These are phyloP conservation scores for Adelognathus sp. DNA, from an alignment of 2,888 invertebrate genomes.

Conservation along the genomic window DNA sequence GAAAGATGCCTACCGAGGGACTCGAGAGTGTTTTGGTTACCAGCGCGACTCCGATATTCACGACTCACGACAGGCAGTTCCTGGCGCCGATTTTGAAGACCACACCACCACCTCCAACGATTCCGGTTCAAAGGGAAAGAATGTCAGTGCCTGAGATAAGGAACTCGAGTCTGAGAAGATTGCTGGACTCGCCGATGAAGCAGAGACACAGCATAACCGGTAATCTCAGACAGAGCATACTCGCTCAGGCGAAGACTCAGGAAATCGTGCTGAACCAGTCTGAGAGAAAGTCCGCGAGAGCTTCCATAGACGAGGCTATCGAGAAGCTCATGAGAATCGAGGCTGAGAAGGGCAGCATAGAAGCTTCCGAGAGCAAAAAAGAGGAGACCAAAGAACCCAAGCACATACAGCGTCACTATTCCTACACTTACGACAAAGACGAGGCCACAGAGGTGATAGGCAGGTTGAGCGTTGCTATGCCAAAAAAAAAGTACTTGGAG, in stretches of 20 bases:
- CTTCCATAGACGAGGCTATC: slow-evolving; percentile 47
- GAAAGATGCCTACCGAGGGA: slow-evolving; percentile 65
- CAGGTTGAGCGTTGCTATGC: slow-evolving; percentile 68
- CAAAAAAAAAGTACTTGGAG: slow-evolving; percentile 75
- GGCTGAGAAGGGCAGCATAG: slow-evolving; percentile 46
- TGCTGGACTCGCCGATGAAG: slow-evolving; percentile 75
- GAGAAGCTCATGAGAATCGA: slow-evolving; percentile 63
- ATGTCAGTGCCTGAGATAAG: slow-evolving; percentile 78
- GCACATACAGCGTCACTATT: slow-evolving; percentile 76
- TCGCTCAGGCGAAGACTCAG: slow-evolving; percentile 60
- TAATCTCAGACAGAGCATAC: slow-evolving; percentile 66
- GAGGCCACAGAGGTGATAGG: slow-evolving; percentile 62
- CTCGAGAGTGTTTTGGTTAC: slow-evolving; percentile 73
- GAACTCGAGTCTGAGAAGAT: slow-evolving; percentile 74
- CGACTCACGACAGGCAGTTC: slow-evolving; percentile 66
- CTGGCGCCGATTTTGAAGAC: slow-evolving; percentile 62
- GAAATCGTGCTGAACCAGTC: slow-evolving; percentile 50
- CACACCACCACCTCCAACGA: slow-evolving; percentile 42
- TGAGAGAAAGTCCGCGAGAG: slow-evolving; percentile 31
- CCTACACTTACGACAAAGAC: slow-evolving; percentile 77
- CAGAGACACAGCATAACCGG: slow-evolving; percentile 77
- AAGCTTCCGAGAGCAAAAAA: slow-evolving; percentile 42
- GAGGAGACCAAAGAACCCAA: slow-evolving; percentile 60
- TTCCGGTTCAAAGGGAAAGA: slow-evolving; percentile 67
- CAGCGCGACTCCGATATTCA: slow-evolving; percentile 74